phyloP scores from a whole-genome alignment of 2,113 vertebrate genomes.

The Thinocorus orbignyianus region DNA sequence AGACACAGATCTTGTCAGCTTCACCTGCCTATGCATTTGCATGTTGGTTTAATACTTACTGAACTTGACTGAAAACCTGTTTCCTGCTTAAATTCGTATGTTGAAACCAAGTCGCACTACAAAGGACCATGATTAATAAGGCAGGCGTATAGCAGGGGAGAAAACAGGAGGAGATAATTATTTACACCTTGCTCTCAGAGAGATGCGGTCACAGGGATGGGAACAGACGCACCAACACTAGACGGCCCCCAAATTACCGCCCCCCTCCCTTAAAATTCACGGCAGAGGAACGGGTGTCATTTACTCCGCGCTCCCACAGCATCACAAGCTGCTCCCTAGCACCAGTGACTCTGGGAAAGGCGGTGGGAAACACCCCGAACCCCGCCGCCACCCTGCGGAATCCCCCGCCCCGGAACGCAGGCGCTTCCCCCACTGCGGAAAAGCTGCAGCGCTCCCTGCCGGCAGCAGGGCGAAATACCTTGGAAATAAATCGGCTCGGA shows the following conservation, averaged over 20 bases:
- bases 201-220: background rate
- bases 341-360: background rate
- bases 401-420: background rate
- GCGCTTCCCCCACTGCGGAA: background rate
- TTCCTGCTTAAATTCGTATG: background rate
- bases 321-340: no score
- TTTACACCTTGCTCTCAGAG: background rate
- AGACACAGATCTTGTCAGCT: background rate
- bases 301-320: background rate
- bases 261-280: background rate
- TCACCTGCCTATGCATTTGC: background rate
- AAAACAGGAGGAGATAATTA: background rate
- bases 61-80: background rate
- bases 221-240: rapidly evolving
- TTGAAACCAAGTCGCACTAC: background rate
- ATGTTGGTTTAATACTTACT: rapidly evolving
- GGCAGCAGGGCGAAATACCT: background rate
- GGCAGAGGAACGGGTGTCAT: rapidly evolving
- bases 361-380: no score
- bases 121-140: background rate
- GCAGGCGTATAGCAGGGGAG: background rate
- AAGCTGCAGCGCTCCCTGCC: conserved; percentile 65
- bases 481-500: background rate
- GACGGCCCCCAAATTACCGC: background rate
- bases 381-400: background rate